These are phyloP conservation scores for Campaea margaritaria DNA, from an alignment of 2,888 invertebrate species.

Conservation along the genomic window DNA sequence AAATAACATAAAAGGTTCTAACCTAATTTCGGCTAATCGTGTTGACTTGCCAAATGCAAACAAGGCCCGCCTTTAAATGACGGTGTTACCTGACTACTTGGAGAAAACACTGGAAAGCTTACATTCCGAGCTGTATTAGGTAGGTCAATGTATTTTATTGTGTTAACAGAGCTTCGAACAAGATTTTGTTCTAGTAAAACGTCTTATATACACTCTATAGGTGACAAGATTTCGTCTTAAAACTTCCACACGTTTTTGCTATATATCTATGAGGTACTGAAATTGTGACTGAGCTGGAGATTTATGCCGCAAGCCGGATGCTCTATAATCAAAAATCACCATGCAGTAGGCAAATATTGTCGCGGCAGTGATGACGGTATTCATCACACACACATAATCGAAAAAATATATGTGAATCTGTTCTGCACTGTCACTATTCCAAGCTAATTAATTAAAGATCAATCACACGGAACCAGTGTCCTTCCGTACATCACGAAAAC, in stretches of 20 bases:
- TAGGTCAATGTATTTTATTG: not conserved
- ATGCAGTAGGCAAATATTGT: too few relatives aligned
- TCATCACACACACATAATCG: too few relatives aligned
- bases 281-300: too few relatives aligned
- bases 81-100: conserved; percentile 57
- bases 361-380: too few relatives aligned
- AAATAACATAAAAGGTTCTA: conserved; percentile 77
- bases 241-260: too few relatives aligned
- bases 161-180: too few relatives aligned
- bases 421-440: not conserved
- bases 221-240: too few relatives aligned
- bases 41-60: conserved; percentile 75
- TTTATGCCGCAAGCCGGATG: too few relatives aligned
- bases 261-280: too few relatives aligned
- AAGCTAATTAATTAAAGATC: conserved; percentile 9
- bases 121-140: conserved; percentile 15
- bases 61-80: conserved; percentile 71
- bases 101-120: conserved; percentile 42
- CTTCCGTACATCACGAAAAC: conserved; percentile 28
- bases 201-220: too few relatives aligned
- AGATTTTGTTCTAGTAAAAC: too few relatives aligned
- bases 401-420: not conserved
- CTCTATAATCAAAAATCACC: too few relatives aligned
- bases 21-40: conserved; percentile 81
- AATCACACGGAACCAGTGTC: conserved; percentile 20